These are phyloP conservation scores for Trissoscelio sp. DNA, from an alignment of 2,888 invertebrate species.

Conservation along the genomic window DNA sequence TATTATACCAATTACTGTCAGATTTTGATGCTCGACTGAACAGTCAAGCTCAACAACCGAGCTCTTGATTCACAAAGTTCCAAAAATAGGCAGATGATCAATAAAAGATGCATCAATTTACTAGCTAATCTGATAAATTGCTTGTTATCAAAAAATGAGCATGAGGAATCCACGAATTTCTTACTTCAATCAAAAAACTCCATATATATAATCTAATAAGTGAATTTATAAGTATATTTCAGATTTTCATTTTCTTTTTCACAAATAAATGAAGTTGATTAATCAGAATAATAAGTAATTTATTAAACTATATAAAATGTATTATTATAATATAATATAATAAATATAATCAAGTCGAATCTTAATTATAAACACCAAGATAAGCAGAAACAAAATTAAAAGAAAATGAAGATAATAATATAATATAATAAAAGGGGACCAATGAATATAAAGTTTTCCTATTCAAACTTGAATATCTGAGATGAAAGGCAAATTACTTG, in stretches of 20 bases:
- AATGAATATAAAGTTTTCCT: background rate
- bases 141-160: constrained; percentile 26
- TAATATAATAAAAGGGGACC: no score
- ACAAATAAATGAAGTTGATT: no score
- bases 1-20: constrained; percentile 52
- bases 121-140: constrained; percentile 38
- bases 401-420: no score
- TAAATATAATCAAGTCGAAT: no score
- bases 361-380: no score
- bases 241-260: no score
- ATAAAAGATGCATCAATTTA: constrained; percentile 57
- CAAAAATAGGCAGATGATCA: constrained; percentile 59
- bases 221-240: no score
- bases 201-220: no score
- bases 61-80: constrained; percentile 50
- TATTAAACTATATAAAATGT: background rate
- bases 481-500: background rate
- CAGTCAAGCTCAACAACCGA: constrained; percentile 44
- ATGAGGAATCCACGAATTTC: background rate
- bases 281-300: background rate
- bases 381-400: no score
- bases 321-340: no score
- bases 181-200: no score
- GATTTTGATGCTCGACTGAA: constrained; percentile 28
- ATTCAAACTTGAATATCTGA: background rate